Conservation (phyloP, 2,113 vertebrate genomes). For the Vidua chalybeata region DNA sequence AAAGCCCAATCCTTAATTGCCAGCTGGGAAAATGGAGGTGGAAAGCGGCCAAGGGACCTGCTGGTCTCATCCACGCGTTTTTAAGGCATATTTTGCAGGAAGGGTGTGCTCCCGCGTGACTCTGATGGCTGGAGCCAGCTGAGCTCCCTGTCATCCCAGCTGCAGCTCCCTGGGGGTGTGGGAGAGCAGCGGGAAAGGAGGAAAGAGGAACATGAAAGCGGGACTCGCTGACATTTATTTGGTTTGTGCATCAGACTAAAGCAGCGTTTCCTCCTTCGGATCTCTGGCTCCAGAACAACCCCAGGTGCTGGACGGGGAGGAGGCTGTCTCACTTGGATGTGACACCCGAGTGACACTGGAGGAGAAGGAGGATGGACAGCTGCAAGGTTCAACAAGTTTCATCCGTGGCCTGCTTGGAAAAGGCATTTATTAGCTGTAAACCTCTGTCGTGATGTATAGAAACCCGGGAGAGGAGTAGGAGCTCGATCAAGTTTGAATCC, state of each 20-base stretch:
- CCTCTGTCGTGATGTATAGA: background rate
- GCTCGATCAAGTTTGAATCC: background rate
- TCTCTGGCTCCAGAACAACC: background rate
- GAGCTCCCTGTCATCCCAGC: background rate
- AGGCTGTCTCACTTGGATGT: background rate
- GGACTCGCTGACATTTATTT: background rate
- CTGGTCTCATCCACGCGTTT: background rate
- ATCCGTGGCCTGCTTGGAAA: constrained; percentile 28
- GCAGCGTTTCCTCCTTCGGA: constrained; percentile 10
- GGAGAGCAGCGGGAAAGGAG: background rate
- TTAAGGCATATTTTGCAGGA: constrained; percentile 57
- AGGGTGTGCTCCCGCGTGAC: background rate
- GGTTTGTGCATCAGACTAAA: background rate
- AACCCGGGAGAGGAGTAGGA: background rate
- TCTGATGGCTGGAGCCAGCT: background rate
- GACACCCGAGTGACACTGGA: background rate
- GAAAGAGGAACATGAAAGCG: constrained; percentile 3
- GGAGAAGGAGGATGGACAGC: background rate
- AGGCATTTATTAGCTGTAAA: constrained; percentile 55
- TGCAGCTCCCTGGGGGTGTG: background rate
- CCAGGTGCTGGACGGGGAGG: background rate
- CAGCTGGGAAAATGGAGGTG: background rate
- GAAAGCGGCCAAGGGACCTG: background rate
- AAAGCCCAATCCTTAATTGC: background rate
- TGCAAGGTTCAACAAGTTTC: constrained; percentile 1